phyloP scores from a whole-genome alignment of 2,888 invertebrate genomes.

The Sisyra terminalis region DNA sequence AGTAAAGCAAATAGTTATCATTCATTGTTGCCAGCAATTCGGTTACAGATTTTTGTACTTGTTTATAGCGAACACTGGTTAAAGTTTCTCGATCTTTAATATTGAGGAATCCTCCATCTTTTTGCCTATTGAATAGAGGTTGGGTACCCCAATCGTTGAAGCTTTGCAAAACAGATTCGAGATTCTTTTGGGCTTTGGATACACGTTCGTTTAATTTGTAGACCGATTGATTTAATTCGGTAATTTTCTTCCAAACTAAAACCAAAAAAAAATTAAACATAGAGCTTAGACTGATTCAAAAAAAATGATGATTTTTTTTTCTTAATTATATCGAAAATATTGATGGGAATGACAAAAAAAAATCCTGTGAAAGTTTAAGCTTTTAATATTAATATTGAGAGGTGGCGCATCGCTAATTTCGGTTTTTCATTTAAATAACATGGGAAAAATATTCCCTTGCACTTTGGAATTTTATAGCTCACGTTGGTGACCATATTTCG shows the following conservation, averaged over 20 bases:
- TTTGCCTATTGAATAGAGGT: conserved; percentile 62
- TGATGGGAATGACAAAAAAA: no score
- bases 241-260: conserved; percentile 50
- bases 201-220: conserved; percentile 55
- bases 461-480: no score
- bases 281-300: no score
- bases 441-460: no score
- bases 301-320: no score
- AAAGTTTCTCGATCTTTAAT: conserved; percentile 36
- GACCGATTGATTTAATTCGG: conserved; percentile 46
- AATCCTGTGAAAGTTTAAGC: no score
- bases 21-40: conserved; percentile 39
- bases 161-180: conserved; percentile 34
- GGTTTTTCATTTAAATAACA: no score
- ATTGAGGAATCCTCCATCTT: conserved; percentile 42
- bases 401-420: no score
- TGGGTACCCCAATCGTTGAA: conserved; percentile 54
- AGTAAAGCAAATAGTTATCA: conserved; percentile 51
- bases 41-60: conserved; percentile 30
- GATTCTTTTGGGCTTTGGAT: conserved; percentile 46
- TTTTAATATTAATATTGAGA: no score
- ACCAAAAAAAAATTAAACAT: conserved; percentile 6
- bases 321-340: no score
- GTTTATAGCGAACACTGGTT: conserved; percentile 32
- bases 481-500: no score